Conservation (phyloP, 2,113 vertebrate species). For the Etia nguti region DNA sequence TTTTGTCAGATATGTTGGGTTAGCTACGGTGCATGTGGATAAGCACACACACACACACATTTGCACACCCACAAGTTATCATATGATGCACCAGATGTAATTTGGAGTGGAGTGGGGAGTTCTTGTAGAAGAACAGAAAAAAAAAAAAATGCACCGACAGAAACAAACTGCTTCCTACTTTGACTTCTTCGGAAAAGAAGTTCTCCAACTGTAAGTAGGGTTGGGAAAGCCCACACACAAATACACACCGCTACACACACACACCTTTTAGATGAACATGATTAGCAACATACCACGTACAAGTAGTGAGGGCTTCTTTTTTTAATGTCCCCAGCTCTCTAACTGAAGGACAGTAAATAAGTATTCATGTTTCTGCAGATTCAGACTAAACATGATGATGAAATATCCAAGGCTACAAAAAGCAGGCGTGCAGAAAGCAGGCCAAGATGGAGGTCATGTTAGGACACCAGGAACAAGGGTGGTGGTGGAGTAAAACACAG, state of each 20-base stretch:
- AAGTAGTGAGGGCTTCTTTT: background rate
- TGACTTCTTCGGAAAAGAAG: conserved; percentile 22
- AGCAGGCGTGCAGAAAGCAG: background rate
- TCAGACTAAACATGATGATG: background rate
- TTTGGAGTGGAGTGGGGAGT: background rate
- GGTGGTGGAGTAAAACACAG: conserved; percentile 29
- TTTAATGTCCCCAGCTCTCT: background rate
- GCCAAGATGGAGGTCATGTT: conserved; percentile 29
- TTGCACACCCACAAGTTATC: background rate
- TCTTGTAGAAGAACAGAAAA: conserved; percentile 2
- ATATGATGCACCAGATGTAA: conserved; percentile 16
- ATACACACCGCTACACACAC: background rate
- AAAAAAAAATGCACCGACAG: conserved; percentile 7
- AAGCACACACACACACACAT: background rate
- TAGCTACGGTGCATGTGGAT: background rate
- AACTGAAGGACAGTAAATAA: background rate
- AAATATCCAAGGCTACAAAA: background rate
- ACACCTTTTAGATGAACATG: background rate
- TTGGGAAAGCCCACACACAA: conserved; percentile 17
- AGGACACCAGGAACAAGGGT: conserved; percentile 32
- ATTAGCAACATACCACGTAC: background rate
- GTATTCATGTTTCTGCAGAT: background rate
- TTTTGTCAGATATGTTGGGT: background rate
- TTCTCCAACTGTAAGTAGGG: conserved; percentile 2
- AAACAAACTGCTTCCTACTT: conserved; percentile 58